phyloP scores from a whole-genome alignment of 2,888 invertebrate species.

The Hyles lineata region DNA sequence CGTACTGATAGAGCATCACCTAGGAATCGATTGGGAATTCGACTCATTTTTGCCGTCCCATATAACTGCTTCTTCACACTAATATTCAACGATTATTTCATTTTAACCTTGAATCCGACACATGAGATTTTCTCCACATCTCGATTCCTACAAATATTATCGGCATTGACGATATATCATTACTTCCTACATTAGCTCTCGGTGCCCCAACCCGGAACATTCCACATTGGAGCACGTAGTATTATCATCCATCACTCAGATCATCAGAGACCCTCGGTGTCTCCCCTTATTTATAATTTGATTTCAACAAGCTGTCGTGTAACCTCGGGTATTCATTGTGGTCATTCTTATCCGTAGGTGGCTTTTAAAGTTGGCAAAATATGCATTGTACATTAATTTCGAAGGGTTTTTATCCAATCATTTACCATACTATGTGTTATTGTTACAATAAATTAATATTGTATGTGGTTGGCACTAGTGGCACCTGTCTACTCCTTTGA shows the following conservation, averaged over 20 bases:
- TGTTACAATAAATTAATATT: too few relatives aligned
- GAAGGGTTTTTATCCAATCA: not conserved
- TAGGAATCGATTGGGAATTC: too few relatives aligned
- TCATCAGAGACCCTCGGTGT: constrained; percentile 43
- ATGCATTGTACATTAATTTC: not conserved
- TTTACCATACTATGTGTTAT: too few relatives aligned
- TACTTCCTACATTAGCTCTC: constrained; percentile 15
- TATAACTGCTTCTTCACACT: too few relatives aligned
- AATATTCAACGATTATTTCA: not conserved
- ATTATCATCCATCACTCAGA: constrained; percentile 50
- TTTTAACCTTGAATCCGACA: not conserved
- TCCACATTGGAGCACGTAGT: constrained; percentile 43
- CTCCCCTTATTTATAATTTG: constrained; percentile 46
- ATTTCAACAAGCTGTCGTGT: constrained; percentile 44
- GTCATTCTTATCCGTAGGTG: not conserved
- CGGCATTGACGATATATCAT: constrained; percentile 11
- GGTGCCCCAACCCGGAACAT: constrained; percentile 4
- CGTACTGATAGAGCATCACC: too few relatives aligned
- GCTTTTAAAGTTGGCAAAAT: not conserved
- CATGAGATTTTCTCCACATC: not conserved
- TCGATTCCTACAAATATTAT: not conserved
- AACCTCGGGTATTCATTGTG: constrained; percentile 18
- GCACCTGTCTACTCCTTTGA: too few relatives aligned
- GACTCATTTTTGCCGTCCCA: too few relatives aligned
- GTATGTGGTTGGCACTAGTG: too few relatives aligned